Conservation (phyloP, 2,888 invertebrate genomes). For the Philereme vetulata region DNA sequence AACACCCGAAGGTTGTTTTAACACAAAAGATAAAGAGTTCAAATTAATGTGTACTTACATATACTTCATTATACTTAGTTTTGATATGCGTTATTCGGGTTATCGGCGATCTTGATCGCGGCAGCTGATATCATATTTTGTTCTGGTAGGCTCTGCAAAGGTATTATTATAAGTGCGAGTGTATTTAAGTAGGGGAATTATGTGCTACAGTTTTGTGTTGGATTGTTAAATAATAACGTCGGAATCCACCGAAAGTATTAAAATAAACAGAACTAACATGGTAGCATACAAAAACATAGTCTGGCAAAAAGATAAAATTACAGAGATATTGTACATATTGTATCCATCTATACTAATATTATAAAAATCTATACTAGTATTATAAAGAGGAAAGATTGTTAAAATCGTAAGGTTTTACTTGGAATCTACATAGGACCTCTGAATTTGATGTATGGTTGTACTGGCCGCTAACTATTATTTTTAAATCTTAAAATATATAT, state of each 20-base stretch:
- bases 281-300: no score
- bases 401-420: no score
- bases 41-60: slow-evolving; percentile 73
- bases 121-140: slow-evolving; percentile 47
- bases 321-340: no score
- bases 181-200: slow-evolving; percentile 29
- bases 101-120: slow-evolving; percentile 74
- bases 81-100: slow-evolving; percentile 75
- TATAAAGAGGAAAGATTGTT: no score
- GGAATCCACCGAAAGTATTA: neutral
- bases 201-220: slow-evolving; percentile 15
- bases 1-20: slow-evolving; percentile 77
- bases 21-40: slow-evolving; percentile 80
- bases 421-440: no score
- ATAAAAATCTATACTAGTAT: no score
- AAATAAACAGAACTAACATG: neutral
- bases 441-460: no score
- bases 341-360: no score
- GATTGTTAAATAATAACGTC: slow-evolving; percentile 10
- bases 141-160: slow-evolving; percentile 48
- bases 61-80: slow-evolving; percentile 72
- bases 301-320: no score
- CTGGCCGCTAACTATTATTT: no score
- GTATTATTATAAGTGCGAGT: slow-evolving; percentile 35
- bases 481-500: no score